A percentile compares a stretch with the other conserved stretches of the same genome.
phyloP scores from a whole-genome alignment of 1,140 invertebrate genomes.

The Phthorimaea operculella region DNA sequence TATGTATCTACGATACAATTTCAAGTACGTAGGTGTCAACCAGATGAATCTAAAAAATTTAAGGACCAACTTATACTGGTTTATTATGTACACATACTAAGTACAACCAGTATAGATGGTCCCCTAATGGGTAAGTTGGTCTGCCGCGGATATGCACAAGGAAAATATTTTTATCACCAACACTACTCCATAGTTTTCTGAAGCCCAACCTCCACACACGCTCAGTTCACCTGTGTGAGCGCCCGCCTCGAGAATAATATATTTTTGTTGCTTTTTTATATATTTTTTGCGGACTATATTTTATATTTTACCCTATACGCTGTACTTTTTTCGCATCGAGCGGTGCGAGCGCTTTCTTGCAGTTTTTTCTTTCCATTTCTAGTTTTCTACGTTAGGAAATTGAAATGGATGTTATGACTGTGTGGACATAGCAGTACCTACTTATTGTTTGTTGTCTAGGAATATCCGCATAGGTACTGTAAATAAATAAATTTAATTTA shows the following conservation, averaged over 20 bases:
- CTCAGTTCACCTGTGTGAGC: slow-evolving; percentile 46
- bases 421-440: too few species aligned
- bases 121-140: too few species aligned
- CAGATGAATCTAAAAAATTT: too few species aligned
- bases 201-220: slow-evolving; percentile 26
- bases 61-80: too few species aligned
- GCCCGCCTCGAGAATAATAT: slow-evolving; percentile 63
- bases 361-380: background rate
- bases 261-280: slow-evolving; percentile 60
- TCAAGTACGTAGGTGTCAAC: too few species aligned
- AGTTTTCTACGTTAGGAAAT: background rate
- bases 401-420: background rate
- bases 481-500: too few species aligned
- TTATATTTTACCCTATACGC: slow-evolving; percentile 56
- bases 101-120: too few species aligned
- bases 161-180: background rate
- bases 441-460: too few species aligned
- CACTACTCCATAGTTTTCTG: slow-evolving; percentile 26
- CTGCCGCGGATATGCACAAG: too few species aligned
- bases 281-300: slow-evolving; percentile 41
- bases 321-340: slow-evolving; percentile 29
- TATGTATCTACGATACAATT: too few species aligned
- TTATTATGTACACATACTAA: too few species aligned
- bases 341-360: slow-evolving; percentile 12
- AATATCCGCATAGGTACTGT: too few species aligned